Conservation (phyloP, 2,797 vertebrate genomes). For the Cichlasoma orientale region DNA sequence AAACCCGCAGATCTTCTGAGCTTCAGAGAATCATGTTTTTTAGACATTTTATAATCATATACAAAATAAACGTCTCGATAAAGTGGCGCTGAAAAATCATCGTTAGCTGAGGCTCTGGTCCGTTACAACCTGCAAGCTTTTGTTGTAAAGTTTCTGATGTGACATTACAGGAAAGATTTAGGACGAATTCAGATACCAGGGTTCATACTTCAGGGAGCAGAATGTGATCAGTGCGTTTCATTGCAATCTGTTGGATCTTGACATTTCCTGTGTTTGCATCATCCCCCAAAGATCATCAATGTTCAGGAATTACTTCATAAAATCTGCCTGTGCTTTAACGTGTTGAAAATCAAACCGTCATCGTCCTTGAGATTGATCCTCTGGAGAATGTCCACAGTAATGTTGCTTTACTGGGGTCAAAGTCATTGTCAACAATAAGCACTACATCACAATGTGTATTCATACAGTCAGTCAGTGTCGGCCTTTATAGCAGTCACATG, state of each 20-base stretch:
- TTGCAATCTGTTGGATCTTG: not conserved
- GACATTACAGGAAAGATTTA: not conserved
- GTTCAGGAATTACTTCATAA: not conserved
- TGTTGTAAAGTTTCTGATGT: not conserved
- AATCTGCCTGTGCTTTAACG: not conserved
- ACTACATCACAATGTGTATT: not conserved
- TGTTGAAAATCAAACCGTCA: not conserved
- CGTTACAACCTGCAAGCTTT: not conserved
- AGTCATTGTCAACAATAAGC: not conserved
- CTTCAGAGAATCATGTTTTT: not conserved
- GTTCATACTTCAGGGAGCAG: slow-evolving; percentile 25
- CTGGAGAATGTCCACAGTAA: not conserved
- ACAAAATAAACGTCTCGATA: not conserved
- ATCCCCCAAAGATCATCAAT: not conserved
- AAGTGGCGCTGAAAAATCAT: not conserved
- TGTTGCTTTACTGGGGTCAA: not conserved
- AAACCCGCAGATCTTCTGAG: not conserved
- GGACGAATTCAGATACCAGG: too few relatives aligned
- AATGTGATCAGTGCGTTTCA: not conserved
- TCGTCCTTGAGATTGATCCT: not conserved
- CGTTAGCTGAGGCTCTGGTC: not conserved
- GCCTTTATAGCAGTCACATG: not conserved
- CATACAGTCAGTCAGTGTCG: not conserved
- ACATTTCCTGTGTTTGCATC: not conserved
- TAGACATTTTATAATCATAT: not conserved